Evolutionary conservation across 2,113 vertebrate genomes (phyloP), one percentile per base, ranked within the genome.

Genomic region (Aspiorhynchus laticeps): DNA sequence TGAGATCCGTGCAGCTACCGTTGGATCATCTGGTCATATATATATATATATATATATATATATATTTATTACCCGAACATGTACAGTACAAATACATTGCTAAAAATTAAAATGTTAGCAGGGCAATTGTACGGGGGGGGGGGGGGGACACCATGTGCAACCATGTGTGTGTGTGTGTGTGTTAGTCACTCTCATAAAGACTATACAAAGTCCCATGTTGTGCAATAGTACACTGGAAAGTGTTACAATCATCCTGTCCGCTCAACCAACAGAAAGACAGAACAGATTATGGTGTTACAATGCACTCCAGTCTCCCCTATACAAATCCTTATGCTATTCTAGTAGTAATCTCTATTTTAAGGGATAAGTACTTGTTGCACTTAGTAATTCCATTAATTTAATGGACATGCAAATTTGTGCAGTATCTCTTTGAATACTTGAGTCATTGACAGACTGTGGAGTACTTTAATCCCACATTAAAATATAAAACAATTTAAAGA

Each of bases 391-490:
- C 31, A 24, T 79, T 38, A 36, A 56, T 79, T 12, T 24, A 79
- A 59, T 59, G 19, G 26, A 76, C 21, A 74, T 74, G 38, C 73
- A 75, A n/a, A 46, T 75, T 26, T 75, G 38, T 43, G 71, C 21
- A 43, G 38, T 7, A 75, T 76, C 74, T 76, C 11, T 76, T 76
- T 26, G 41, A 76, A 76, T 76, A 28, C 24, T 76, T 76, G 41
- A 48, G n/a, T 26, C n/a, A 48, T 26, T 80, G 51, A 80, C 51
- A 38, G 77, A 61, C 14, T 59, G 77, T 59, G 31, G 77, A 53
- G 75, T 75, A 46, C n/a, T 31, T 78, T 78, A 77, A 77, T 48
- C 75, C 46, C 12, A n/a, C 24, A 71, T n/a, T 76, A 24, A 21
- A 65, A 41, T 31, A 77, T 59, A 21, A 36, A 73, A 36, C 2